Percentiles rank a stretch among this genome's conserved stretches.
These are phyloP conservation scores for Mesocentrotus franciscanus DNA, from an alignment of 53 echinoderm and acorn worm species.

Conservation along the genomic window DNA sequence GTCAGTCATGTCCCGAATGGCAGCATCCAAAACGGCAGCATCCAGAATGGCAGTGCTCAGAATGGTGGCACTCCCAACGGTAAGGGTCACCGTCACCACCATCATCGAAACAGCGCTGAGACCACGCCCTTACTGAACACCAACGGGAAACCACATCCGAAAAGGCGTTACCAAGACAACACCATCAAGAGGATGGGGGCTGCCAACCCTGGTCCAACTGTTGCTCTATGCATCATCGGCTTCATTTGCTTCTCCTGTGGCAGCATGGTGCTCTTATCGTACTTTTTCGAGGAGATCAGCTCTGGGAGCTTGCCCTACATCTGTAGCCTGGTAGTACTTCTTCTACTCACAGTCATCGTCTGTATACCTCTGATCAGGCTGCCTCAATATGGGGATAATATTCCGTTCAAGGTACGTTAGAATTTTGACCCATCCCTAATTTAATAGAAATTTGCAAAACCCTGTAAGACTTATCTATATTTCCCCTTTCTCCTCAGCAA, in stretches of 20 bases:
- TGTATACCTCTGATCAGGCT: slow-evolving; percentile 73
- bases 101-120: slow-evolving; percentile 43
- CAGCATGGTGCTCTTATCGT: slow-evolving; percentile 67
- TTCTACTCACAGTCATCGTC: slow-evolving; percentile 63
- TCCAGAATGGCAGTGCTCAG: background rate
- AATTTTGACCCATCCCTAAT: background rate
- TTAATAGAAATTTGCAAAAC: background rate
- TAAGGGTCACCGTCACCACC: background rate
- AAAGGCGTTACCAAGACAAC: slow-evolving; percentile 46
- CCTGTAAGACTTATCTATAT: background rate
- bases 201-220: slow-evolving; percentile 42
- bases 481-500: background rate
- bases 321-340: slow-evolving; percentile 53
- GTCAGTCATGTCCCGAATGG: slow-evolving; percentile 39
- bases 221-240: slow-evolving; percentile 22
- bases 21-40: slow-evolving; percentile 26
- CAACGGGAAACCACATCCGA: background rate
- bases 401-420: slow-evolving; percentile 75
- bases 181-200: slow-evolving; percentile 33
- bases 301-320: slow-evolving; percentile 64
- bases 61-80: slow-evolving; percentile 16
- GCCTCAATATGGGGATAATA: slow-evolving; percentile 74
- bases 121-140: slow-evolving; percentile 49
- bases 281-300: slow-evolving; percentile 64
- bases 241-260: slow-evolving; percentile 59